Conservation (phyloP, 2,797 vertebrate species). For the Melanotaenia trifasciata region DNA sequence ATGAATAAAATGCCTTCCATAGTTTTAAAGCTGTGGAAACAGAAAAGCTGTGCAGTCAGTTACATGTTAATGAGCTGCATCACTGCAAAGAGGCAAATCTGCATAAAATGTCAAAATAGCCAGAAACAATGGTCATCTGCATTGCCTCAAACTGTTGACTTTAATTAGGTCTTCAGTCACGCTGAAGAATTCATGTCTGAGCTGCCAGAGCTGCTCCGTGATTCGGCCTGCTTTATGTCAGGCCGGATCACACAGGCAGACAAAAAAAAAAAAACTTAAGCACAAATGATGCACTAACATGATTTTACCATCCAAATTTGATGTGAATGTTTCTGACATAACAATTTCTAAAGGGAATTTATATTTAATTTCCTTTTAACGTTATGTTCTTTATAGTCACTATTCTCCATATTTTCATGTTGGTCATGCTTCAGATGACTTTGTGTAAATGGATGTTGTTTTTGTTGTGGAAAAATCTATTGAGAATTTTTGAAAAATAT, state of each 20-base stretch:
- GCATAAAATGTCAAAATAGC: slow-evolving; percentile 1
- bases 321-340: slow-evolving; percentile 1
- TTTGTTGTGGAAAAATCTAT: neutral
- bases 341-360: neutral
- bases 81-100: neutral
- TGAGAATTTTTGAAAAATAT: neutral
- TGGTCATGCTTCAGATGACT: slow-evolving; percentile 1
- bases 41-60: neutral
- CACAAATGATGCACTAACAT: neutral
- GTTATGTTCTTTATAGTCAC: neutral
- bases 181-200: slow-evolving; percentile 1
- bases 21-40: slow-evolving; percentile 7
- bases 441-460: neutral
- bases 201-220: slow-evolving; percentile 25
- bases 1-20: no score
- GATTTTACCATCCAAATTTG: neutral
- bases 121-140: slow-evolving; percentile 17
- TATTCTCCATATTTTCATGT: slow-evolving; percentile 1
- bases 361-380: neutral
- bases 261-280: slow-evolving; percentile 1
- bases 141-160: slow-evolving; percentile 14
- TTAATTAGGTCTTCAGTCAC: slow-evolving; percentile 25
- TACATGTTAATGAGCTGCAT: slow-evolving; percentile 4
- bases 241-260: neutral
- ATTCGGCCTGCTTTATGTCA: slow-evolving; percentile 35